phyloP scores from a whole-genome alignment of 2,888 invertebrate species.

The Miltochrista miniata region DNA sequence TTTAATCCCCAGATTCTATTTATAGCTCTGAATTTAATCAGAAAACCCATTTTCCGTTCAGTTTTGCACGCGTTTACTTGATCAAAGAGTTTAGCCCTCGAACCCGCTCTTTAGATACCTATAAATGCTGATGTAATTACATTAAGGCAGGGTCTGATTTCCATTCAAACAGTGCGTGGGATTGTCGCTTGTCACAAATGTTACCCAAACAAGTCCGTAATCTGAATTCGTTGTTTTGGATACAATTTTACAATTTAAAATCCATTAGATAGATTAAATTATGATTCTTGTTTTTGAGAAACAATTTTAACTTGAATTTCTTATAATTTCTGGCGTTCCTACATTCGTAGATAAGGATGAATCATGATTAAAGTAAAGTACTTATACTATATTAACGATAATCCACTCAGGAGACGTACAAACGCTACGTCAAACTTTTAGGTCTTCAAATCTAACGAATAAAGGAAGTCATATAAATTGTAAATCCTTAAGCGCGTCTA shows the following conservation, averaged over 20 bases:
- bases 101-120: neutral
- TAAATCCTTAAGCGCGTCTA: neutral
- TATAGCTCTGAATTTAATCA: neutral
- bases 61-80: neutral
- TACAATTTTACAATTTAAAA: too few species aligned
- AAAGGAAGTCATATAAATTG: neutral
- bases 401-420: neutral
- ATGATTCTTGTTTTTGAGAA: too few species aligned
- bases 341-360: too few species aligned
- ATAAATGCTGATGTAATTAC: constrained; percentile 28
- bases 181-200: constrained; percentile 7
- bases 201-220: neutral
- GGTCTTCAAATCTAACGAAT: neutral
- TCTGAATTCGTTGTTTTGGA: too few species aligned
- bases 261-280: too few species aligned
- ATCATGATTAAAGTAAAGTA: too few species aligned
- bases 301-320: too few species aligned
- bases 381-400: neutral
- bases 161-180: constrained; percentile 19
- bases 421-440: neutral
- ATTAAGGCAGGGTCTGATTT: constrained; percentile 17
- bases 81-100: neutral
- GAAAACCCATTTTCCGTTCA: neutral
- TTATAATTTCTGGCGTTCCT: too few species aligned
- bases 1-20: neutral